phyloP scores from a whole-genome alignment of 2,888 invertebrate species.

The Campoplex capitator region DNA sequence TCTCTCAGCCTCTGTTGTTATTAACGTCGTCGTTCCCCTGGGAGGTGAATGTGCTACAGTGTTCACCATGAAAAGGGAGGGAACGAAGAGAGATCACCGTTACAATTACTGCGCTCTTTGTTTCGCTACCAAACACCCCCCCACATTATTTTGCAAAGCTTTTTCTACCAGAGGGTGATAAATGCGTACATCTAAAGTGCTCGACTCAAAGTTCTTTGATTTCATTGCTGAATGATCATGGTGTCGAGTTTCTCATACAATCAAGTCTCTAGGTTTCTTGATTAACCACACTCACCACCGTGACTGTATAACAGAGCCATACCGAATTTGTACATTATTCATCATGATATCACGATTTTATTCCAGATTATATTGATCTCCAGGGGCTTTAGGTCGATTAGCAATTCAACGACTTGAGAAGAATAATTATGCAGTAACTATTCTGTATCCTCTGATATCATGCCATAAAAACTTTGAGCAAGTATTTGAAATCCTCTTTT shows the following conservation, averaged over 20 bases:
- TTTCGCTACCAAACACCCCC: conserved; percentile 76
- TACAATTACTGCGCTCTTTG: conserved; percentile 82
- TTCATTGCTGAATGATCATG: conserved; percentile 36
- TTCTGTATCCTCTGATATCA: not conserved
- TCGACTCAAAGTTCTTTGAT: conserved; percentile 31
- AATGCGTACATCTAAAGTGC: conserved; percentile 51
- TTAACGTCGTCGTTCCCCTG: conserved; percentile 73
- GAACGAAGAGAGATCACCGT: conserved; percentile 63
- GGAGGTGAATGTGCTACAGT: conserved; percentile 62
- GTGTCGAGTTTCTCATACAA: conserved; percentile 60
- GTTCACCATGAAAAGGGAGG: conserved; percentile 51
- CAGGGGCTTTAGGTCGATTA: conserved; percentile 36
- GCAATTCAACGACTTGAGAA: not conserved
- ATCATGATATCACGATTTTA: conserved; percentile 13
- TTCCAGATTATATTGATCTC: conserved; percentile 43
- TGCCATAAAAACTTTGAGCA: not conserved
- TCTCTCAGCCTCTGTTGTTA: conserved; percentile 80
- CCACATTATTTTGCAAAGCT: conserved; percentile 59
- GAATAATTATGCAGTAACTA: conserved; percentile 26
- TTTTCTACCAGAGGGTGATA: conserved; percentile 64
- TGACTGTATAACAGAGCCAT: conserved; percentile 19
- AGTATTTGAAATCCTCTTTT: not conserved
- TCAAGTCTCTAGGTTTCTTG: conserved; percentile 20
- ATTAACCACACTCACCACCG: conserved; percentile 31
- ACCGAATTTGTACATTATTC: conserved; percentile 43